Evolutionary conservation across 2,888 invertebrate genomes (phyloP).

Genomic region (Lasius platythorax): DNA sequence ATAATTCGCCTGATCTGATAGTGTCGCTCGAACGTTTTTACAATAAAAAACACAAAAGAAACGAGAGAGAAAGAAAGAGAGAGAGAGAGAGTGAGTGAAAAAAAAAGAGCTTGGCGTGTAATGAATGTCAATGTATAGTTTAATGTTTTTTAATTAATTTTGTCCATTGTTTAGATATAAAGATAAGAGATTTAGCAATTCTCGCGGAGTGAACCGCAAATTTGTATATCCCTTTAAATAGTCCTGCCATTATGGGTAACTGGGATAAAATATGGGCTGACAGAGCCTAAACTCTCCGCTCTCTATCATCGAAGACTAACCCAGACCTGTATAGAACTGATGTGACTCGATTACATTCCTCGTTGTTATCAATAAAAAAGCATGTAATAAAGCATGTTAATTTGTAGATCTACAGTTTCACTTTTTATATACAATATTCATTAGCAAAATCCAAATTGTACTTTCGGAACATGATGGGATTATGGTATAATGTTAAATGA

Average conservation of each 20-base stretch:
- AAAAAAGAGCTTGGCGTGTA: slow-evolving; percentile 47
- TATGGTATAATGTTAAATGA: slow-evolving; percentile 1
- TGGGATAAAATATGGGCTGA: slow-evolving; percentile 67
- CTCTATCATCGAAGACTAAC: slow-evolving; percentile 72
- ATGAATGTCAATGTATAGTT: slow-evolving; percentile 61
- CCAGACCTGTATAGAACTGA: slow-evolving; percentile 74
- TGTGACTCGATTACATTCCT: slow-evolving; percentile 71
- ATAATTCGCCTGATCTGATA: slow-evolving; percentile 32
- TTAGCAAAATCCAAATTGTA: not conserved
- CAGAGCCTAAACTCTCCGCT: slow-evolving; percentile 50
- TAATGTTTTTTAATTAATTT: slow-evolving; percentile 58
- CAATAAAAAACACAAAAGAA: slow-evolving; percentile 30
- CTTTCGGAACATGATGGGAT: not conserved
- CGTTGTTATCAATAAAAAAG: slow-evolving; percentile 62
- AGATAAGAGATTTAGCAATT: slow-evolving; percentile 59
- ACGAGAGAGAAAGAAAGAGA: not conserved
- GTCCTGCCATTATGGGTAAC: slow-evolving; percentile 73
- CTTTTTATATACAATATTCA: slow-evolving; percentile 18
- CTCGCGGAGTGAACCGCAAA: slow-evolving; percentile 52
- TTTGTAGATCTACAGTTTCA: slow-evolving; percentile 61
- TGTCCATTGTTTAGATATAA: slow-evolving; percentile 54
- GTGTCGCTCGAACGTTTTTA: slow-evolving; percentile 27
- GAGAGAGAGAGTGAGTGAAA: not conserved
- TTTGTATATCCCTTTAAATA: slow-evolving; percentile 69
- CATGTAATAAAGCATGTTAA: slow-evolving; percentile 67